Percentiles rank a stretch among this genome's conserved stretches.
Conservation (phyloP, 2,888 invertebrate species). For the Meghimatium bilineatum region DNA sequence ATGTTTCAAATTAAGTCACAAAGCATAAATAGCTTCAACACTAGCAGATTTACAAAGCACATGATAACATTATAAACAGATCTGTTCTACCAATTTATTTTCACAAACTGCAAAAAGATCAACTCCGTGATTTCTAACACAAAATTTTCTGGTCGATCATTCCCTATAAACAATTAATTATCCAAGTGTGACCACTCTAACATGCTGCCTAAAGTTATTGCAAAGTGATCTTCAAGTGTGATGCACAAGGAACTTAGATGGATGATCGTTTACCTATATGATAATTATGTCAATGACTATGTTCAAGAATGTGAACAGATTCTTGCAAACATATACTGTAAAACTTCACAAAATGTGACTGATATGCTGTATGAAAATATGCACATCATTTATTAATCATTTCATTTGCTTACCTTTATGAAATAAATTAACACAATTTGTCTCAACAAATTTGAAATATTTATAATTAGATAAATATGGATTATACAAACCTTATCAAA, state of each 20-base stretch:
- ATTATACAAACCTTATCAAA: neutral
- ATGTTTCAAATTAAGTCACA: neutral
- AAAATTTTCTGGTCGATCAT: neutral
- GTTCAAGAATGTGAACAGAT: neutral
- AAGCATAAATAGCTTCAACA: slow-evolving; percentile 6
- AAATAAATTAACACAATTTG: neutral
- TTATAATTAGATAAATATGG: neutral
- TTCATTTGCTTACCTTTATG: neutral
- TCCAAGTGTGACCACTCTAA: neutral
- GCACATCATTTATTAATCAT: neutral
- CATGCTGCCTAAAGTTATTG: neutral
- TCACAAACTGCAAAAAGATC: neutral
- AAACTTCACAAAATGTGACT: neutral
- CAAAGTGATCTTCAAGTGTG: no score
- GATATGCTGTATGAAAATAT: neutral
- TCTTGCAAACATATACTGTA: neutral
- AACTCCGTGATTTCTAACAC: no score
- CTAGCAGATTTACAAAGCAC: neutral
- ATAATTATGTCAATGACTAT: no score
- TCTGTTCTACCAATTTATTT: neutral
- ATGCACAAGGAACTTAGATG: no score
- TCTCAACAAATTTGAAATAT: neutral
- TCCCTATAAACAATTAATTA: neutral
- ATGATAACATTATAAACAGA: neutral
- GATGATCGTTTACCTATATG: no score